Conservation (phyloP, 2,888 invertebrate genomes). For the Drosophila yooni region DNA sequence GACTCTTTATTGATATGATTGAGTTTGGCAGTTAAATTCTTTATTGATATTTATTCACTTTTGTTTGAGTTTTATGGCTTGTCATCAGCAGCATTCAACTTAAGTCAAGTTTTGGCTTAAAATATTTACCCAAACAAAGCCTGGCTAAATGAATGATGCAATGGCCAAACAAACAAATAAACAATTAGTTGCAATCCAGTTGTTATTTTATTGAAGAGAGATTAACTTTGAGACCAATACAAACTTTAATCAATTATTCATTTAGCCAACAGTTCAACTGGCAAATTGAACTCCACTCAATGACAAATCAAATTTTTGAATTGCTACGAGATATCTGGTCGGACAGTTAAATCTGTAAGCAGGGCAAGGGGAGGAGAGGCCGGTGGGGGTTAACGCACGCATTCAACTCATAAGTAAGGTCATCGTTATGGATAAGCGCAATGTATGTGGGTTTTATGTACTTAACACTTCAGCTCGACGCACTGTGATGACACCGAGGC, state of each 20-base stretch:
- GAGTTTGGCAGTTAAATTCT: background rate
- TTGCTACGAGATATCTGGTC: slow-evolving; percentile 9
- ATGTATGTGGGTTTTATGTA: slow-evolving; percentile 75
- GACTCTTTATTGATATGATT: background rate
- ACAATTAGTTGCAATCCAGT: background rate
- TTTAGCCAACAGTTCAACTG: slow-evolving; percentile 1
- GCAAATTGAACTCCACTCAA: slow-evolving; percentile 27
- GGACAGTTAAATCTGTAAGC: slow-evolving; percentile 9
- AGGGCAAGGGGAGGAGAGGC: background rate
- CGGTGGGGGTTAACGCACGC: slow-evolving; percentile 28
- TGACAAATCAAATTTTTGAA: slow-evolving; percentile 44
- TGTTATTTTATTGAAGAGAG: slow-evolving; percentile 1
- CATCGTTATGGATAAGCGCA: slow-evolving; percentile 80
- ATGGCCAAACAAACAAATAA: slow-evolving; percentile 20
- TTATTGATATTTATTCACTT: background rate
- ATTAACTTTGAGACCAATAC: background rate
- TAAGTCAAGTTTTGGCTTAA: background rate
- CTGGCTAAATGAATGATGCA: slow-evolving; percentile 9
- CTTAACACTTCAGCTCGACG: slow-evolving; percentile 77
- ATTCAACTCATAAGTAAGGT: slow-evolving; percentile 75
- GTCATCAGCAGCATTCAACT: background rate
- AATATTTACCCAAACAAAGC: slow-evolving; percentile 2
- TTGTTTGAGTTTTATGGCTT: background rate
- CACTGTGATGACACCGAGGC: slow-evolving; percentile 59
- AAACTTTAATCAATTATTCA: slow-evolving; percentile 3